These are phyloP conservation scores for Polydrusus pterygomalis DNA, from an alignment of 2,888 invertebrate genomes.

Conservation along the genomic window DNA sequence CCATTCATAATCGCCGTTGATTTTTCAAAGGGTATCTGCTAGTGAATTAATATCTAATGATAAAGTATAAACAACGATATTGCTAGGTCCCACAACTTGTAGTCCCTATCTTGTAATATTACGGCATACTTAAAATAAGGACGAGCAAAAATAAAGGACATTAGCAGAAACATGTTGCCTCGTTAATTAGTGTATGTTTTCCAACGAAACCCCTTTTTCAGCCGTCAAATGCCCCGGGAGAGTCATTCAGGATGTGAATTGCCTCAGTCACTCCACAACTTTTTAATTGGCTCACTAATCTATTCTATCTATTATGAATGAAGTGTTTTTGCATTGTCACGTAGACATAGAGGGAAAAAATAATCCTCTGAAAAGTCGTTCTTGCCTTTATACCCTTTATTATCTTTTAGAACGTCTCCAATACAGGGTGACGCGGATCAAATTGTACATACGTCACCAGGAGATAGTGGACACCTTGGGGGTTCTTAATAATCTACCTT, in stretches of 20 bases:
- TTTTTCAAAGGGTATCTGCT: no score
- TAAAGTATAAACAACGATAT: constrained; percentile 7
- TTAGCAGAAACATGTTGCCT: constrained; percentile 53
- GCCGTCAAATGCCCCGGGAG: constrained; percentile 49
- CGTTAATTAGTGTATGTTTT: constrained; percentile 52
- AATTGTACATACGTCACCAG: no score
- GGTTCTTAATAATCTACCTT: no score
- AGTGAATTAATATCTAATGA: no score
- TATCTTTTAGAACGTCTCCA: no score
- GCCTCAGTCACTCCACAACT: constrained; percentile 45
- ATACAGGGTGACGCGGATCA: no score
- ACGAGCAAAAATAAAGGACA: constrained; percentile 39
- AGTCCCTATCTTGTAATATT: constrained; percentile 18
- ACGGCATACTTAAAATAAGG: constrained; percentile 22
- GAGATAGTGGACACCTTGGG: no score
- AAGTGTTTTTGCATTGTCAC: constrained; percentile 46
- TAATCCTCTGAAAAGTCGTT: not conserved
- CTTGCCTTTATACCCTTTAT: no score
- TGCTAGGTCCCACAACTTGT: not conserved
- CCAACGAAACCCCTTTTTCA: constrained; percentile 50
- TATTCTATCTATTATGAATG: constrained; percentile 54
- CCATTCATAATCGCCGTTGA: no score
- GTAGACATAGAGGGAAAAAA: not conserved
- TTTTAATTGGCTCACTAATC: constrained; percentile 55
- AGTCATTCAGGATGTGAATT: constrained; percentile 46